A percentile compares a stretch with the other conserved stretches of the same genome.
These are phyloP conservation scores for Drosophila mayaguana DNA, from an alignment of 2,888 invertebrate genomes.

Conservation along the genomic window DNA sequence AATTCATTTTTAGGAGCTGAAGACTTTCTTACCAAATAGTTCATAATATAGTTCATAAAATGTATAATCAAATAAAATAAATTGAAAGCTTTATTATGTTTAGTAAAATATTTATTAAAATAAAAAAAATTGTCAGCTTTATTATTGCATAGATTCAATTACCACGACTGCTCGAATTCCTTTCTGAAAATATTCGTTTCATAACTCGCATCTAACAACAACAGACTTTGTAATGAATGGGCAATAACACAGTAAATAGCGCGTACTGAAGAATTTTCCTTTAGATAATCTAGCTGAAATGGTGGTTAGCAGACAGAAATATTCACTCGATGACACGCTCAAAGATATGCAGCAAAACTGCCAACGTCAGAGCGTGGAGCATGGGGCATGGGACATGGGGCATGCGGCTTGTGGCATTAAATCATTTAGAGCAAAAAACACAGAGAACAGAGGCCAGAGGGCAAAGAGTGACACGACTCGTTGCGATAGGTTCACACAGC, in stretches of 20 bases:
- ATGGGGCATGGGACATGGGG: conserved; percentile 27
- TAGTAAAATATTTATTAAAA: too few relatives aligned
- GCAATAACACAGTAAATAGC: conserved; percentile 1
- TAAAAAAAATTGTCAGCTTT: not conserved
- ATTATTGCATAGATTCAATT: not conserved
- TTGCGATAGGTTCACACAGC: conserved; percentile 64
- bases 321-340: conserved; percentile 1
- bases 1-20: too few relatives aligned
- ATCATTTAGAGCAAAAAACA: conserved; percentile 45
- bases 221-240: conserved; percentile 1
- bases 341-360: conserved; percentile 40
- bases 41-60: too few relatives aligned
- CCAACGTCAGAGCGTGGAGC: conserved; percentile 40
- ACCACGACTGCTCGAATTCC: not conserved
- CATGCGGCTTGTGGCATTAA: conserved; percentile 41
- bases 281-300: conserved; percentile 5
- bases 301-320: conserved; percentile 2
- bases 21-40: too few relatives aligned
- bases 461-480: conserved; percentile 28
- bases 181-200: not conserved
- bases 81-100: too few relatives aligned
- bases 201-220: not conserved
- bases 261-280: not conserved
- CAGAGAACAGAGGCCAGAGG: conserved; percentile 19
- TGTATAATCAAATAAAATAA: too few relatives aligned